Evolutionary conservation across 1,140 invertebrate genomes (phyloP).

Genomic region (Drosophila kepulauana): DNA sequence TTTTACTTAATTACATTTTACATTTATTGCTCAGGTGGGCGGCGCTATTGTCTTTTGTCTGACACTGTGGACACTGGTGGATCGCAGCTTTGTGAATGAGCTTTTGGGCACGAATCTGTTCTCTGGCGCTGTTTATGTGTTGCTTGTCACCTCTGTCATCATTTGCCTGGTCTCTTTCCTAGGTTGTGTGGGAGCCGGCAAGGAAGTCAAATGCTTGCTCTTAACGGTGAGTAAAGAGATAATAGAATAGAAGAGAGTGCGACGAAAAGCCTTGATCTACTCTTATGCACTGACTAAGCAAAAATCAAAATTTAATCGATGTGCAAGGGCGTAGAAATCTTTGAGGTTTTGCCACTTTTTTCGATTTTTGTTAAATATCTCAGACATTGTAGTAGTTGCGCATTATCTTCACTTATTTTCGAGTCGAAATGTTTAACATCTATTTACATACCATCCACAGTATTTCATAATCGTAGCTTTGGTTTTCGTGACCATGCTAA

Average conservation of each 20-base stretch:
- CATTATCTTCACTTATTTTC: slow-evolving; percentile 7
- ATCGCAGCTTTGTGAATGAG: slow-evolving; percentile 93
- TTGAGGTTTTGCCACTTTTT: slow-evolving; percentile 1
- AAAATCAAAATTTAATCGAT: not conserved
- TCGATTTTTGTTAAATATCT: slow-evolving; percentile 1
- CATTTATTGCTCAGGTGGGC: slow-evolving; percentile 87
- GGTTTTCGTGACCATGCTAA: slow-evolving; percentile 94
- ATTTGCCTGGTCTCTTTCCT: slow-evolving; percentile 92
- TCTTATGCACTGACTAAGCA: not conserved
- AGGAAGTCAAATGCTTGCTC: slow-evolving; percentile 95
- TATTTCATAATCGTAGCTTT: slow-evolving; percentile 95
- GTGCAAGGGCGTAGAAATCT: slow-evolving; percentile 6
- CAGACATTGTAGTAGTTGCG: not conserved
- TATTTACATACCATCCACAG: slow-evolving; percentile 86
- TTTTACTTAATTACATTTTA: not conserved
- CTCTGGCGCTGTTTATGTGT: slow-evolving; percentile 92
- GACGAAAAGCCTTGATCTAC: not conserved
- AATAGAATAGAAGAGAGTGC: not conserved
- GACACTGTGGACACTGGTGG: slow-evolving; percentile 92
- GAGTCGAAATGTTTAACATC: slow-evolving; percentile 52
- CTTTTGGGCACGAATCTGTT: slow-evolving; percentile 93
- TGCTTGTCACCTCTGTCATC: slow-evolving; percentile 91
- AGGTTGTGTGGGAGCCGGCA: slow-evolving; percentile 94
- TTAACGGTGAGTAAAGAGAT: slow-evolving; percentile 88
- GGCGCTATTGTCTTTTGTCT: slow-evolving; percentile 91